Conservation (phyloP, 2,888 invertebrate species). For the Notocelia uddmanniana region DNA sequence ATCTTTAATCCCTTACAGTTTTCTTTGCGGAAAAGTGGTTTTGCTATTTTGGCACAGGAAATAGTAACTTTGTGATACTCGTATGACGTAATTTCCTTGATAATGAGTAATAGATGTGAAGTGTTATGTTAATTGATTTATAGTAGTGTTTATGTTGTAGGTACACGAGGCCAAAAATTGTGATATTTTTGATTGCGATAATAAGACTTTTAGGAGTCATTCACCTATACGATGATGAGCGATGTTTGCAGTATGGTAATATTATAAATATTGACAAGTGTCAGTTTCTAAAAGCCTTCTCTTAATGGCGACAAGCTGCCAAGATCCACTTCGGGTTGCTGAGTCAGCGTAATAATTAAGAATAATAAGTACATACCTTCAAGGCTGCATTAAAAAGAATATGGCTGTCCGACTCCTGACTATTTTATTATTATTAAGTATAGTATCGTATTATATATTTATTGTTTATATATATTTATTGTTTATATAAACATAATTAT, state of each 20-base stretch:
- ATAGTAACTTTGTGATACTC: neutral
- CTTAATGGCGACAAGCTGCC: too few species aligned
- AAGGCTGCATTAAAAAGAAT: too few species aligned
- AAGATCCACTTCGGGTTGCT: too few species aligned
- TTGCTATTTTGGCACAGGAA: neutral
- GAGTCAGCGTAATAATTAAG: too few species aligned
- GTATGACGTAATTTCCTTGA: conserved; percentile 11
- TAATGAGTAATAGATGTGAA: conserved; percentile 8
- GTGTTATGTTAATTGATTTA: conserved; percentile 15
- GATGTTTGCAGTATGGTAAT: neutral
- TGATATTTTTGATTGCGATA: conserved; percentile 12
- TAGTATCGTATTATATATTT: too few species aligned
- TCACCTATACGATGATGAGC: neutral
- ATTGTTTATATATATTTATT: too few species aligned
- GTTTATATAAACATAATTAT: too few species aligned
- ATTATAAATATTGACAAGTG: too few species aligned
- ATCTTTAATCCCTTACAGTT: neutral
- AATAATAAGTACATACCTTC: too few species aligned
- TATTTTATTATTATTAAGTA: too few species aligned
- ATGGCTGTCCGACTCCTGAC: too few species aligned
- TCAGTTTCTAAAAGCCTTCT: too few species aligned
- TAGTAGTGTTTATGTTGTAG: neutral
- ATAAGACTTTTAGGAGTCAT: neutral
- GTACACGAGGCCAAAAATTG: conserved; percentile 11
- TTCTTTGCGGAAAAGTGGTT: neutral